Conservation (phyloP, 2,797 vertebrate genomes). For the Aulostomus chinensis region DNA sequence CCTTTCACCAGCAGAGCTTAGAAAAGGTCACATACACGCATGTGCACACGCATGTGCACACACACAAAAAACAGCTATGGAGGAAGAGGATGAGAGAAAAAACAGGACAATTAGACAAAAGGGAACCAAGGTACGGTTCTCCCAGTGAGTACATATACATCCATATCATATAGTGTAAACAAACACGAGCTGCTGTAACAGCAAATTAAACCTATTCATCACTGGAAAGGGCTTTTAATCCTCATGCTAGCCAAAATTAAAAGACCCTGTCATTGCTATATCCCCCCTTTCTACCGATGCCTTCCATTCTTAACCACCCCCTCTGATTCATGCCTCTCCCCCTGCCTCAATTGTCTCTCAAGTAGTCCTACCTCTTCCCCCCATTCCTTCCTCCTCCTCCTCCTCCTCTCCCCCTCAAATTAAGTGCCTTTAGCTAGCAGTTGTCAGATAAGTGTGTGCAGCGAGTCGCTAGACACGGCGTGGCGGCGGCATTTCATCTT, state of each 20-base stretch:
- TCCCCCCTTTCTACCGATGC: slow-evolving; percentile 28
- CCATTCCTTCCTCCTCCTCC: not conserved
- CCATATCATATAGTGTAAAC: slow-evolving; percentile 26
- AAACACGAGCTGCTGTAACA: slow-evolving; percentile 35
- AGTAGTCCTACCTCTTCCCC: slow-evolving; percentile 2
- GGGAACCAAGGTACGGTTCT: slow-evolving; percentile 29
- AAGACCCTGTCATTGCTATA: slow-evolving; percentile 37
- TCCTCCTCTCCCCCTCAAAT: slow-evolving; percentile 45
- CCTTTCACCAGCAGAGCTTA: slow-evolving; percentile 58
- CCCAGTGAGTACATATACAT: slow-evolving; percentile 7
- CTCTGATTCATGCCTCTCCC: slow-evolving; percentile 6
- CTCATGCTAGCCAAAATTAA: slow-evolving; percentile 38
- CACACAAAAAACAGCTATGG: slow-evolving; percentile 6
- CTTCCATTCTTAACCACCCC: slow-evolving; percentile 18
- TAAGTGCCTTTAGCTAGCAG: slow-evolving; percentile 64
- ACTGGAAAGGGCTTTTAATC: slow-evolving; percentile 48
- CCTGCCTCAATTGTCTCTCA: slow-evolving; percentile 28
- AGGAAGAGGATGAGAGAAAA: slow-evolving; percentile 23
- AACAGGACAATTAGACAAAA: slow-evolving; percentile 3
- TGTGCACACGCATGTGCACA: not conserved
- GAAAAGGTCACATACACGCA: slow-evolving; percentile 51
- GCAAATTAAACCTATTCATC: slow-evolving; percentile 67
- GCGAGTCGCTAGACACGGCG: slow-evolving; percentile 51
- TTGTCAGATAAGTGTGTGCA: slow-evolving; percentile 68
- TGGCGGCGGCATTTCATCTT: slow-evolving; percentile 67